Percentiles rank a stretch among this genome's conserved stretches.
Evolutionary conservation across 2,113 vertebrate genomes (phyloP).

Genomic region (Cynoglossus semilaevis): DNA sequence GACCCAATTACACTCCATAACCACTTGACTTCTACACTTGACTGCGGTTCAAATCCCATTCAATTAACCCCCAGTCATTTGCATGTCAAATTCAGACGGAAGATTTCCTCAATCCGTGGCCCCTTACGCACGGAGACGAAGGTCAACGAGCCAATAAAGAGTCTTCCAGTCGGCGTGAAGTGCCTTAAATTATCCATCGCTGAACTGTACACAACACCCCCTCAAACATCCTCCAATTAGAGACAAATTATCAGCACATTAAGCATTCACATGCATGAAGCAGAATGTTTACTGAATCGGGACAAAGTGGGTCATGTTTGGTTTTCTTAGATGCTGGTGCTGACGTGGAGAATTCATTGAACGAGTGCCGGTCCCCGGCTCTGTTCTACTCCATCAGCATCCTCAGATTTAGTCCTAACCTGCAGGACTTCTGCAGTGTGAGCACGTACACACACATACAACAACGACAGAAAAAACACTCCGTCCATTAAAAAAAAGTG

Average conservation of each 20-base stretch:
- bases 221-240: constrained; percentile 56
- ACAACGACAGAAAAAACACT: constrained; percentile 17
- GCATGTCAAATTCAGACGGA: constrained; percentile 36
- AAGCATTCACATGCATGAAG: constrained; percentile 35
- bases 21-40: constrained; percentile 35
- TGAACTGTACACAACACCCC: constrained; percentile 27
- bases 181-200: constrained; percentile 37
- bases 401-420: constrained; percentile 44
- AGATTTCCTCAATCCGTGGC: constrained; percentile 16
- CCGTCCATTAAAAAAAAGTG: not conserved
- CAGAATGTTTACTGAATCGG: constrained; percentile 39
- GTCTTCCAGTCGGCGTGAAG: constrained; percentile 33
- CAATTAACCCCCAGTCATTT: constrained; percentile 50
- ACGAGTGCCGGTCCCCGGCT: constrained; percentile 6
- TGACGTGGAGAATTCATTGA: constrained; percentile 28
- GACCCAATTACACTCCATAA: constrained; percentile 1
- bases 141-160: constrained; percentile 60
- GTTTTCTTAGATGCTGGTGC: constrained; percentile 38
- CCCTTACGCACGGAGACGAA: constrained; percentile 17
- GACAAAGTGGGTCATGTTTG: constrained; percentile 61
- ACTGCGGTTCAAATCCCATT: constrained; percentile 34
- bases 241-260: constrained; percentile 48
- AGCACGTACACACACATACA: constrained; percentile 10
- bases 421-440: constrained; percentile 10
- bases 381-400: constrained; percentile 28